phyloP scores from a whole-genome alignment of 2,888 invertebrate genomes.

The Phasia obesa region DNA sequence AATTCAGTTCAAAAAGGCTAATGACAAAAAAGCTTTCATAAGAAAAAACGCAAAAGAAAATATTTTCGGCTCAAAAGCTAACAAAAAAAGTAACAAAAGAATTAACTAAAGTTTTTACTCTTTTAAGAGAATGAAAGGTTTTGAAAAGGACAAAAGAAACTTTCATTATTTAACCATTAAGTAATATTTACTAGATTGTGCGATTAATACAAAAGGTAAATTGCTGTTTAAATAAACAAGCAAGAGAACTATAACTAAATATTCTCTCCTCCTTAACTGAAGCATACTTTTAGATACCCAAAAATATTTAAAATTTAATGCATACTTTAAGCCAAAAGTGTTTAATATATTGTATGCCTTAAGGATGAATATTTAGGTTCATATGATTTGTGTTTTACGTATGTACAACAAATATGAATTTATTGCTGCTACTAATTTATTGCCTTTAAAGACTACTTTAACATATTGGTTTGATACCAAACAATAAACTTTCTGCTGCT shows the following conservation, averaged over 20 bases:
- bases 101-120: conserved; percentile 7
- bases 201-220: conserved; percentile 12
- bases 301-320: background rate
- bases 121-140: conserved; percentile 4
- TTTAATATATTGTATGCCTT: too few relatives aligned
- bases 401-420: too few relatives aligned
- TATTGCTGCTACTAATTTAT: too few relatives aligned
- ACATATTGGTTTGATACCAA: background rate
- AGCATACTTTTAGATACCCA: conserved; percentile 22
- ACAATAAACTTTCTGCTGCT: background rate
- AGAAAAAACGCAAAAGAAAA: conserved; percentile 8
- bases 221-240: background rate
- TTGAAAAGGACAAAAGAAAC: background rate
- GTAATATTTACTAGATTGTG: conserved; percentile 4
- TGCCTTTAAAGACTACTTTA: background rate
- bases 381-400: too few relatives aligned
- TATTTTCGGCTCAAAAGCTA: conserved; percentile 2
- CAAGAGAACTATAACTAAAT: background rate
- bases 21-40: conserved; percentile 61
- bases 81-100: conserved; percentile 16
- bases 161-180: conserved; percentile 18
- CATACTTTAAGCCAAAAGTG: conserved; percentile 13
- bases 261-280: background rate
- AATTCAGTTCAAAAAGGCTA: conserved; percentile 57
- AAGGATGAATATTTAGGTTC: too few relatives aligned